Base-by-base conservation (phyloP, 1,140 invertebrate genomes). In the Teleogryllus occipitalis region DNA sequence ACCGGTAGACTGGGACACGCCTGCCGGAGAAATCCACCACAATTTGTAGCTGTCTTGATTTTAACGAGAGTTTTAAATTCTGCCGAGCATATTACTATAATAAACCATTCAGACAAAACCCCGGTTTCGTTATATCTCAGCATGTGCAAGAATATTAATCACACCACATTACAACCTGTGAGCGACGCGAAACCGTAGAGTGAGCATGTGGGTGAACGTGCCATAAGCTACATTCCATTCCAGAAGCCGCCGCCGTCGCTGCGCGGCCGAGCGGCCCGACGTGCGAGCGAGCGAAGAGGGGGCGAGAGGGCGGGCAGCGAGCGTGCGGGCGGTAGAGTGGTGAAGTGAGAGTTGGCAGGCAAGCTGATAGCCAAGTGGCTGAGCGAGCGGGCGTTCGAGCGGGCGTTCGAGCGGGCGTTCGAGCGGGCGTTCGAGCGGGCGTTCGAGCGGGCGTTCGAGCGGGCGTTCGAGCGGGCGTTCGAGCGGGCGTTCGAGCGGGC, bases 81-180 rank as follows among this genome's bases (percentile, higher is more conserved):
- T 65, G 54, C 54, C 54, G 18, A 65, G 54, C 54, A 65, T 65
- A 65, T 65, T 10, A 65, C 54, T 65, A 65, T 65, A 65, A 65
- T 65, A 65, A 65, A 65, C 54, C 54, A 65, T 65, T 65, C 54
- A 65, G 54, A 65, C 54, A 65, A 65, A 65, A 65, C 54, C 54
- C 54, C 54, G 54, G 10, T 65, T 65, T 65, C 54, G 54, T 65
- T 65, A 65, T 65, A 65, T 65, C 54, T 65, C 54, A 65, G 54
- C 54, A 18, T 65, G 54, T 65, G 54, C 54, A 65, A 65, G 54
- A 65, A 65, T 65, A 65, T 65, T 65, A 10, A 65, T 65, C 54
- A 65, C 54, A 18, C 54, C 54, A 18, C 18, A 65, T 65, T 65
- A 65, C 54, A 18, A 65, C 10, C 10, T 14, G 54, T 65, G 54